These are phyloP conservation scores for Lagothrix lagotricha DNA, from an alignment of 2,797 vertebrate species.

Conservation along the genomic window DNA sequence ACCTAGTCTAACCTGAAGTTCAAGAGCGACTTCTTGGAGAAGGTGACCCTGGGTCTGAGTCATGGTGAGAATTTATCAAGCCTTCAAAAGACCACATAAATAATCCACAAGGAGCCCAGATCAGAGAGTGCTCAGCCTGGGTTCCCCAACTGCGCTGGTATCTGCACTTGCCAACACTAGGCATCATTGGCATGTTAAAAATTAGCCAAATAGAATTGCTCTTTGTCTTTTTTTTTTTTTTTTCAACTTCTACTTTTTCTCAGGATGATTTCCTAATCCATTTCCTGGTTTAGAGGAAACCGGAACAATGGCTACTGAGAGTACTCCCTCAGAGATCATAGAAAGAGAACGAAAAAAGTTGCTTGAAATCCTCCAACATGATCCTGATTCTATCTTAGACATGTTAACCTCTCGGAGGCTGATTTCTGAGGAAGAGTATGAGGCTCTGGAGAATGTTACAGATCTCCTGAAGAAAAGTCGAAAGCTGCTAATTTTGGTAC, in stretches of 20 bases:
- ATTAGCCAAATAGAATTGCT: neutral
- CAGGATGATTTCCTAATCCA: neutral
- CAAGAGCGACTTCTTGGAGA: neutral
- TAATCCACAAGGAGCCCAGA: neutral
- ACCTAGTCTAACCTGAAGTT: neutral
- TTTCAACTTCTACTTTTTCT: neutral
- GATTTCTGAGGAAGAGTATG: constrained; percentile 69
- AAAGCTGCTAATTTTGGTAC: constrained; percentile 64
- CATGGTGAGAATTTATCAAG: neutral
- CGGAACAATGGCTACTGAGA: neutral
- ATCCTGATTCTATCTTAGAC: constrained; percentile 61
- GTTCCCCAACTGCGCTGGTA: neutral
- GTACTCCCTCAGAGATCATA: constrained; percentile 40
- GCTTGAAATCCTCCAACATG: constrained; percentile 57
- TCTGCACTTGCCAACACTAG: neutral
- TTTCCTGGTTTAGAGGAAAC: constrained; percentile 23
- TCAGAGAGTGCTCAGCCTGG: no score
- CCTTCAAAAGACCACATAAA: neutral
- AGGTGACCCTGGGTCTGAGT: neutral
- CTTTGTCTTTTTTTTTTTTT: neutral
- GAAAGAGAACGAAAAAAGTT: constrained; percentile 59
- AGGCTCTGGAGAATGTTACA: constrained; percentile 48
- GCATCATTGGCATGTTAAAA: neutral
- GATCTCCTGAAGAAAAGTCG: constrained; percentile 67
- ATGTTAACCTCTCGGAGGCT: constrained; percentile 32